phyloP scores from a whole-genome alignment of 1,140 invertebrate species.

The Cotesia typhae region DNA sequence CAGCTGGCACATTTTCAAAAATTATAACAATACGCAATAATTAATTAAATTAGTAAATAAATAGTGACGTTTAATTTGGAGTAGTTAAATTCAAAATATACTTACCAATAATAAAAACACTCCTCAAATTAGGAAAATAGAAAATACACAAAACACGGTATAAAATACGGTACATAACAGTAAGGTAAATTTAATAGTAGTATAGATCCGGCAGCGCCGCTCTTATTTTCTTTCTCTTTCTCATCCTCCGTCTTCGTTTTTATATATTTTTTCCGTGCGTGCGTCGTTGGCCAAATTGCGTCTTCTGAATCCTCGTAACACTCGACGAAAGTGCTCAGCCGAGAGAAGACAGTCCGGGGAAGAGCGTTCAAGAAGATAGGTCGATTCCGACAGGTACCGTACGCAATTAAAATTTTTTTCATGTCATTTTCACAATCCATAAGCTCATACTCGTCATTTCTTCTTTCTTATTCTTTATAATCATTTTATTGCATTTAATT shows the following conservation, averaged over 20 bases:
- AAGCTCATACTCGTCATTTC: background rate
- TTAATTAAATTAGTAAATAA: no score
- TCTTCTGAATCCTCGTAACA: constrained; percentile 10
- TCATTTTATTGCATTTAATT: no score
- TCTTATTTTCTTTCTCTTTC: constrained; percentile 3
- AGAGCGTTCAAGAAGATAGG: constrained; percentile 12
- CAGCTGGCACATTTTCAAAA: no score
- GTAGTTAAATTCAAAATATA: no score
- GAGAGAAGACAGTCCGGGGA: constrained; percentile 2
- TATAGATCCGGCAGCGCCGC: constrained; percentile 15
- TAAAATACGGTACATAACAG: no score
- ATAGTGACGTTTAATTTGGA: no score
- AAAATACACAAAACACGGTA: no score
- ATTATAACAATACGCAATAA: no score
- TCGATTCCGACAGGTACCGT: constrained; percentile 18
- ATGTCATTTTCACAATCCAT: background rate
- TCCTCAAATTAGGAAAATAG: no score
- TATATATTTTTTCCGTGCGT: constrained; percentile 14
- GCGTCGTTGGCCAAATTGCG: constrained; percentile 23
- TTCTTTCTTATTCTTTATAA: no score
- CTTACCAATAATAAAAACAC: no score
- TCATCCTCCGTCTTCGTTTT: constrained; percentile 1
- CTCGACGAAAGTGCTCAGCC: constrained; percentile 8
- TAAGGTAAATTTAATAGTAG: background rate
- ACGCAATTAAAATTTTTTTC: background rate